These are phyloP conservation scores for Buathra laborator DNA, from an alignment of 2,888 invertebrate genomes.

Conservation along the genomic window DNA sequence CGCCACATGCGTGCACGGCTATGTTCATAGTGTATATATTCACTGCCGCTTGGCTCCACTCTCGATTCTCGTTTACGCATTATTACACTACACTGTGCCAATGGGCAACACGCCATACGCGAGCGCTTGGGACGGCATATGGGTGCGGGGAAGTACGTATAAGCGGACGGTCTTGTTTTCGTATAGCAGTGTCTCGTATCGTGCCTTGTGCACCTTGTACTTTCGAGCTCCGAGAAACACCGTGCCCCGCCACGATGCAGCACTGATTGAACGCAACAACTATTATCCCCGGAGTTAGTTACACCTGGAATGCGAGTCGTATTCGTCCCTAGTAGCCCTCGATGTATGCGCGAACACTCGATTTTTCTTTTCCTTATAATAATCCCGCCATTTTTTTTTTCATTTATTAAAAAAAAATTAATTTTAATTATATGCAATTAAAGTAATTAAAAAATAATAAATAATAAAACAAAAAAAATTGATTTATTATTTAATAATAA, in stretches of 20 bases:
- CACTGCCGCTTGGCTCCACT: constrained; percentile 39
- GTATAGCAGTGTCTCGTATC: constrained; percentile 25
- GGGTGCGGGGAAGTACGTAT: background rate
- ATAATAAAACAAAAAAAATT: no score
- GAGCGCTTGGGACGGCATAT: constrained; percentile 29
- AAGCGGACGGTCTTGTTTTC: constrained; percentile 33
- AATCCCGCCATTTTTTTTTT: background rate
- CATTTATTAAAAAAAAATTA: background rate
- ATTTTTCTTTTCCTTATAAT: constrained; percentile 17
- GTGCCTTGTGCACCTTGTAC: constrained; percentile 62
- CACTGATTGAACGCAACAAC: constrained; percentile 63
- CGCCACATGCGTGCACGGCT: constrained; percentile 48
- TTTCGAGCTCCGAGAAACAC: constrained; percentile 53
- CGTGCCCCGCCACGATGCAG: constrained; percentile 55
- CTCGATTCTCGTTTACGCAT: constrained; percentile 61
- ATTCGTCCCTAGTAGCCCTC: background rate
- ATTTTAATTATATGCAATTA: background rate
- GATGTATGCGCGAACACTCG: constrained; percentile 13
- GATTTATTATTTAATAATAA: no score
- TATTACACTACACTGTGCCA: constrained; percentile 63
- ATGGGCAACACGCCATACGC: constrained; percentile 55
- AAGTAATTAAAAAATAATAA: no score
- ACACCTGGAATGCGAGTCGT: constrained; percentile 61
- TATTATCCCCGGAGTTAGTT: constrained; percentile 63
- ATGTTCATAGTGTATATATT: constrained; percentile 34